A percentile compares a stretch with the other conserved stretches of the same genome.
These are phyloP conservation scores for Drosophila jambulina DNA, from an alignment of 1,140 invertebrate genomes.

Conservation along the genomic window DNA sequence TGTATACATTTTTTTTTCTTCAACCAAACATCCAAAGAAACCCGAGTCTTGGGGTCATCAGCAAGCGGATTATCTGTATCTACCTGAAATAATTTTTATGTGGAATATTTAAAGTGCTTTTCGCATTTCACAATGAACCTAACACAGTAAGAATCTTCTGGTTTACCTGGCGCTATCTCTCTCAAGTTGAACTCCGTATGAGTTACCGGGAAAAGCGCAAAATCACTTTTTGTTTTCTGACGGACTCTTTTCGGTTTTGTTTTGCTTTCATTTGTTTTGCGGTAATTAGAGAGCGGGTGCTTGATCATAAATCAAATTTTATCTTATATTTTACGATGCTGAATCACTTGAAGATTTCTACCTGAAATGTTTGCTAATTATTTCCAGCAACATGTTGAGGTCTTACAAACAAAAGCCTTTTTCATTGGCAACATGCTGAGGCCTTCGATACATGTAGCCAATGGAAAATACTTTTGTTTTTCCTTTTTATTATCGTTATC, in stretches of 20 bases:
- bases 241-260: slow-evolving; percentile 2
- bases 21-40: too few relatives aligned
- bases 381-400: not conserved
- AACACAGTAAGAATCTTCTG: not conserved
- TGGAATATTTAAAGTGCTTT: slow-evolving; percentile 2
- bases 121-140: slow-evolving; percentile 6
- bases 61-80: not conserved
- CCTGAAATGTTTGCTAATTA: not conserved
- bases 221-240: slow-evolving; percentile 7
- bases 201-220: slow-evolving; percentile 39
- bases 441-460: slow-evolving; percentile 7
- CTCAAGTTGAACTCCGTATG: slow-evolving; percentile 4
- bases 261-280: slow-evolving; percentile 5
- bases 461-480: not conserved
- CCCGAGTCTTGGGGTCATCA: not conserved
- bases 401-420: not conserved
- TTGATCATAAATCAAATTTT: slow-evolving; percentile 23
- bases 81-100: slow-evolving; percentile 21
- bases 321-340: slow-evolving; percentile 10
- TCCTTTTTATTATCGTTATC: slow-evolving; percentile 29
- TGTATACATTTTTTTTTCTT: too few relatives aligned
- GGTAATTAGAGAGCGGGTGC: slow-evolving; percentile 19
- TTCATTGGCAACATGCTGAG: not conserved
- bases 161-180: slow-evolving; percentile 36
- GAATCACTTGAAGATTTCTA: slow-evolving; percentile 11